A percentile compares a stretch with the other conserved stretches of the same genome.
These are phyloP conservation scores for Drosophila insularis DNA, from an alignment of 1,140 invertebrate species.

Conservation along the genomic window DNA sequence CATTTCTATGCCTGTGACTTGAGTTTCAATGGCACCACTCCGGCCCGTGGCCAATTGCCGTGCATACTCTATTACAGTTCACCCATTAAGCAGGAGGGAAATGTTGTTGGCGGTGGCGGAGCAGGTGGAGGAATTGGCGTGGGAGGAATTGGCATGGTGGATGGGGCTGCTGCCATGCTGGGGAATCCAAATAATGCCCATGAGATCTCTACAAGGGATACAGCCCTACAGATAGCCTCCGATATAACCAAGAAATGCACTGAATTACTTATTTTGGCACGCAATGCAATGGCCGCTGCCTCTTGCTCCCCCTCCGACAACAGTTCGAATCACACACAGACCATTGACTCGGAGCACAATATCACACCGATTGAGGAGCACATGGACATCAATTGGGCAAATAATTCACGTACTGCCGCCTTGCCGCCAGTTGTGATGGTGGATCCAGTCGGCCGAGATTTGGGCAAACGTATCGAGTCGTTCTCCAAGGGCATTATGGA, in stretches of 20 bases:
- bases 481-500: conserved; percentile 82
- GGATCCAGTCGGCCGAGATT: conserved; percentile 65
- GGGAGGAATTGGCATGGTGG: background rate
- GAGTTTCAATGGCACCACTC: conserved; percentile 97
- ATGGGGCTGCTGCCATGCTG: conserved; percentile 25
- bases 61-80: conserved; percentile 93
- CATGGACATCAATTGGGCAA: conserved; percentile 82
- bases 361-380: conserved; percentile 82
- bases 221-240: conserved; percentile 84
- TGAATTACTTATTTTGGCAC: conserved; percentile 88
- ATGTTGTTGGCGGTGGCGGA: conserved; percentile 8
- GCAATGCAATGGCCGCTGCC: conserved; percentile 84
- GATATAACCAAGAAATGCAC: conserved; percentile 89
- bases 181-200: conserved; percentile 21
- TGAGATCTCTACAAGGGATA: conserved; percentile 76
- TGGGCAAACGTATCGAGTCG: conserved; percentile 81
- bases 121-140: background rate
- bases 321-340: conserved; percentile 85
- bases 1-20: conserved; percentile 95
- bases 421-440: conserved; percentile 36
- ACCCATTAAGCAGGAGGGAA: conserved; percentile 72
- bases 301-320: conserved; percentile 83
- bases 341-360: conserved; percentile 82
- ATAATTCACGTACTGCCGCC: conserved; percentile 73
- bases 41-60: conserved; percentile 96